Evolutionary conservation across 2,888 invertebrate species (phyloP), one percentile per base, ranked within the genome.

Genomic region (Silvanus unidentatus): DNA sequence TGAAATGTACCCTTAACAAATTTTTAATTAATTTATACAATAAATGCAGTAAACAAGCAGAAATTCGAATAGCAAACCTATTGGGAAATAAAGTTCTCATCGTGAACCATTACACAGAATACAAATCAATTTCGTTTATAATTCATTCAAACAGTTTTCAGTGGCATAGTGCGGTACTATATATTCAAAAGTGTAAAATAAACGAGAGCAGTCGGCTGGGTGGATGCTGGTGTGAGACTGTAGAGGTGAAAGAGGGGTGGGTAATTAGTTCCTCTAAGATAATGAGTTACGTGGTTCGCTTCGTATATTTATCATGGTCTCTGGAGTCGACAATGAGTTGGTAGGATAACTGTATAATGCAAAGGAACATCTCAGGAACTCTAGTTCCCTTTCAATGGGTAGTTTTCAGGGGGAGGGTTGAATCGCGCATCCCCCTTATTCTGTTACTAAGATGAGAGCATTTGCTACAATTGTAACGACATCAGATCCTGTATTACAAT

Each of bases 201-300:
- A 22, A 22, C 22, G 22, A 22, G 22, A 22, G 22, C 3, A 8
- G 8, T 3, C 22, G 3, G 22, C 4, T 3, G 8, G 3, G 8
- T 3, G 22, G 8, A 5, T 3, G 4, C 3, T 22, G 22, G 22
- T 22, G 22, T 22, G 22, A 8, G 22, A 5, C 8, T 22, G 22
- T 22, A 8, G 22, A 22, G 22, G 22, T 22, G 10, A 32, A 32
- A 45, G 44, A 47, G 50, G 56, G 46, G 48, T 39, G 57, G 55
- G 57, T 62, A 64, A 64, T 64, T 64, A 65, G 63, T 59, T 59
- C 58, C 60, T 37, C 57, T 57, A 61, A 59, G 60, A 61, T 66
- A 66, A 66, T 66, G 65, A 65, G 64, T 64, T 62, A 64, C 63
- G 62, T 63, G 63, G 65, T 60, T 56, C 55, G 62, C 60, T 62